Evolutionary conservation across 1,140 invertebrate species (phyloP).

Genomic region (Panagrolaimus sp.): DNA sequence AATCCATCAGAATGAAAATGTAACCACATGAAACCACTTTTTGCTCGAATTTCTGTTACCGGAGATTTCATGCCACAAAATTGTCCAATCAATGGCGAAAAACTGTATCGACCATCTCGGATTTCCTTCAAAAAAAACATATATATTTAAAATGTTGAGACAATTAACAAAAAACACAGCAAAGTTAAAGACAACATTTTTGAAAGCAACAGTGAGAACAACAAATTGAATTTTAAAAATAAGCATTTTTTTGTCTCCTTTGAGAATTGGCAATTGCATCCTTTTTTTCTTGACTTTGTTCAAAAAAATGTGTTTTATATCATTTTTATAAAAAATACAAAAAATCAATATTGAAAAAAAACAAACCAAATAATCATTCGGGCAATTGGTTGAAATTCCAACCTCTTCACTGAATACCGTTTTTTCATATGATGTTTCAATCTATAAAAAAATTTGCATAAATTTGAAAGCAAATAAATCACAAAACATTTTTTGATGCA

Average conservation of each 20-base stretch:
- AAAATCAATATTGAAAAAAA: neutral
- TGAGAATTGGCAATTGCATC: no score
- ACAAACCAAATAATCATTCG: conserved; percentile 42
- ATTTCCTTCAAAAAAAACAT: conserved; percentile 28
- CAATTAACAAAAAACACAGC: no score
- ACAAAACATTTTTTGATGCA: neutral
- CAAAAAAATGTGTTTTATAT: no score
- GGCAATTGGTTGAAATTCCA: conserved; percentile 29
- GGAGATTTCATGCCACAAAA: conserved; percentile 35
- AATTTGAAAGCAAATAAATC: neutral
- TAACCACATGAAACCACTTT: conserved; percentile 35
- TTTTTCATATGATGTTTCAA: conserved; percentile 44
- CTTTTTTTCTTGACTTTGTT: no score
- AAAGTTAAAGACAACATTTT: no score
- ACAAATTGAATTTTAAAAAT: no score
- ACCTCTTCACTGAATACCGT: neutral
- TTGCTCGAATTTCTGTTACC: conserved; percentile 25
- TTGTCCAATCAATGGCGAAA: conserved; percentile 39
- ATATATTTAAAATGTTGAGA: neutral
- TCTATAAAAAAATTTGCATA: conserved; percentile 21
- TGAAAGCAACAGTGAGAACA: neutral
- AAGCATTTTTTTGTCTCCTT: neutral
- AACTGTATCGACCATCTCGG: conserved; percentile 39
- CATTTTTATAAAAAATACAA: no score
- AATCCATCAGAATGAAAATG: conserved; percentile 38